Evolutionary conservation across 1,140 invertebrate species (phyloP).

Genomic region (Cataglyphis hispanica): DNA sequence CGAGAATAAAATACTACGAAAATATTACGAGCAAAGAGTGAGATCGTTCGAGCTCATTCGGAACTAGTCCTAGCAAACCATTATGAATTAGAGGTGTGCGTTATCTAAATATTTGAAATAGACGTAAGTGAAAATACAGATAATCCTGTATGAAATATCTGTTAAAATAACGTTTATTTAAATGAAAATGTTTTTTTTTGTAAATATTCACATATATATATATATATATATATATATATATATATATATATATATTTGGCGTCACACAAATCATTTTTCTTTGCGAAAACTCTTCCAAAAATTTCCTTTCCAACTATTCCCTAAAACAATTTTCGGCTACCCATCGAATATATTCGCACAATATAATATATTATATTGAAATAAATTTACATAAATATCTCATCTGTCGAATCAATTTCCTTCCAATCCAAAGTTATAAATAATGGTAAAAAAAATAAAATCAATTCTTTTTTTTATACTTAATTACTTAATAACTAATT

Average conservation of each 20-base stretch:
- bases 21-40: conserved; percentile 12
- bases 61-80: conserved; percentile 76
- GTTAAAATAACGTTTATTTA: conserved; percentile 83
- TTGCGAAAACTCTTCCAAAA: conserved; percentile 36
- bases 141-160: conserved; percentile 64
- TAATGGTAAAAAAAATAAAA: conserved; percentile 55
- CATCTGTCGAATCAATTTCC: neutral
- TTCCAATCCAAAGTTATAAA: neutral
- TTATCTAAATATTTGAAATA: conserved; percentile 55
- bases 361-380: conserved; percentile 52
- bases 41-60: conserved; percentile 57
- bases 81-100: conserved; percentile 52
- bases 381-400: conserved; percentile 60
- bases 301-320: conserved; percentile 12
- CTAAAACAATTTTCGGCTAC: conserved; percentile 30
- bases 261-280: conserved; percentile 22
- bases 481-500: neutral
- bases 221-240: too few species aligned
- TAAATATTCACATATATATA: conserved; percentile 74
- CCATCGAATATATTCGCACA: conserved; percentile 45
- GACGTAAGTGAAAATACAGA: conserved; percentile 37
- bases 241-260: neutral
- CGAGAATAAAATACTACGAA: conserved; percentile 6
- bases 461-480: conserved; percentile 38
- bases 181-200: conserved; percentile 82